Evolutionary conservation across 2,888 invertebrate genomes (phyloP).

Genomic region (Watsonalla cultraria): DNA sequence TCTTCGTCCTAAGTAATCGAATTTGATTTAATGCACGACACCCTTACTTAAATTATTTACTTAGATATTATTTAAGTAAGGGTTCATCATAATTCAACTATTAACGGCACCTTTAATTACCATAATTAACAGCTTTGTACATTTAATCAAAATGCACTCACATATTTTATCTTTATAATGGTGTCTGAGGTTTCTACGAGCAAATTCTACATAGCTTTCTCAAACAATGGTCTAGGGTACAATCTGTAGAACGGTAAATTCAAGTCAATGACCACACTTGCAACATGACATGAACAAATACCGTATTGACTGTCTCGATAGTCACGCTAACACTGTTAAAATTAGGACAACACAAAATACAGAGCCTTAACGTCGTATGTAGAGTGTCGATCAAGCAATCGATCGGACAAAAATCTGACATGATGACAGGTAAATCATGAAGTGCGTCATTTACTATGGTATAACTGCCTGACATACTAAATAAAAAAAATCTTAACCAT

Average conservation of each 20-base stretch:
- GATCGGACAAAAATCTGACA: no score
- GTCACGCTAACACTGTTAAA: conserved; percentile 38
- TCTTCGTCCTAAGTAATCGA: no score
- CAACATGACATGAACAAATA: conserved; percentile 53
- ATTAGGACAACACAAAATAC: conserved; percentile 36
- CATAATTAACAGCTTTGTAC: conserved; percentile 1
- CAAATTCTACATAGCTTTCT: conserved; percentile 6
- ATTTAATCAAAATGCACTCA: no score
- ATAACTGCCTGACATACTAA: no score
- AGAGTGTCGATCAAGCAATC: neutral
- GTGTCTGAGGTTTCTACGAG: conserved; percentile 12
- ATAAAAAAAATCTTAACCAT: no score
- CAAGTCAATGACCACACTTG: conserved; percentile 58
- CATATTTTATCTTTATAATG: no score
- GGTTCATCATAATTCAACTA: neutral
- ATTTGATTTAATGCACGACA: no score
- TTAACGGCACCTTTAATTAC: conserved; percentile 2
- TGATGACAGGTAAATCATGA: no score
- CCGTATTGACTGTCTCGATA: conserved; percentile 48
- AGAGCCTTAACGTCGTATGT: conserved; percentile 9
- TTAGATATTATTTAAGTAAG: no score
- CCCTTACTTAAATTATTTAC: no score
- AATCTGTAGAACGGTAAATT: conserved; percentile 50
- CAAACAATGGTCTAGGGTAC: conserved; percentile 33
- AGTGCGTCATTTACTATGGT: no score